Base-by-base conservation (phyloP, 1,140 invertebrate genomes). In the Philopotamus ludificatus region DNA sequence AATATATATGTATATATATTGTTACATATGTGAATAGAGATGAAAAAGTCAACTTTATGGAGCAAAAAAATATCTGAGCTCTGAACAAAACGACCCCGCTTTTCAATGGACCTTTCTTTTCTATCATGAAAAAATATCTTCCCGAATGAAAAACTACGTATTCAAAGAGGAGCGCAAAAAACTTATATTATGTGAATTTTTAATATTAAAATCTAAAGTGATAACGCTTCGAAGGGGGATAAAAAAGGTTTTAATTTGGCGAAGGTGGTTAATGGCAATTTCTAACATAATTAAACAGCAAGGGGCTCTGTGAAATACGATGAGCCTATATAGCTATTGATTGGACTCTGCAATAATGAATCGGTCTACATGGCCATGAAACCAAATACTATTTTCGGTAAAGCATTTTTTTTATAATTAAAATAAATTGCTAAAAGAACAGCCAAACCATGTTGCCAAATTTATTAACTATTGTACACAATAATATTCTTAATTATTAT, bases 241-340 rank as follows among this genome's bases (percentile, higher is more conserved):
- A 47, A 7, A 16, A 9, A 47, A 47, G 44, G 18, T 47, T 47
- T 47, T 47, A 47, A 47, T 47, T 47, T 47, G 44, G 44, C n/a
- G 18, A 47, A 20, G 7, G 44, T 16, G 44, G 44, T 16, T 4
- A 47, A 47, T 16, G 18, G 44, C 15, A 47, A 47, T 47, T 15
- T 15, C 44, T 8, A 47, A 47, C 10, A 12, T 47, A 47, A 47
- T 47, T 47, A 47, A 47, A 47, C 18, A 47, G 10, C 44, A 47
- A 9, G 44, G 44, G 44, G 44, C 18, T 47, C 15, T 4, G 18
- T 47, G 18, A 47, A 20, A 47, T 47, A 47, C 44, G 44, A 12
- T 47, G 18, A 15, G 28, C 28, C 28, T 4, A 12, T 7, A 12
- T 34, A n/a, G n/a, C n/a, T n/a, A 34, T 34, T 12, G 28, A 34